Evolutionary conservation across 2,888 invertebrate genomes (phyloP).

Genomic region (Alentia gelatinosa): DNA sequence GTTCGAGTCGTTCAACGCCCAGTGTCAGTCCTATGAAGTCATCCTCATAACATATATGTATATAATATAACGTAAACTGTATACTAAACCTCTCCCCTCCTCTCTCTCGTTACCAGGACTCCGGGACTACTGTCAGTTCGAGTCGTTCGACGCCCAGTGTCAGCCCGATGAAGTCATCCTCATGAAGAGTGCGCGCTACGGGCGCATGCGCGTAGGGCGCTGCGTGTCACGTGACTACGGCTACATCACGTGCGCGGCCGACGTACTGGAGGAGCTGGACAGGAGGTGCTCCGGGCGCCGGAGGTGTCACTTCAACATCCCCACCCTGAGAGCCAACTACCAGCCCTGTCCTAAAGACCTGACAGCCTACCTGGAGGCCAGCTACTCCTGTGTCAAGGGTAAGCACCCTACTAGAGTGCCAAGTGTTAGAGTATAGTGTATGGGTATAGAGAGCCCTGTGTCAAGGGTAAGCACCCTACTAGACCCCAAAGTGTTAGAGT

Average conservation of each 20-base stretch:
- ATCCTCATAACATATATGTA: constrained; percentile 6
- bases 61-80: neutral
- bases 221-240: constrained; percentile 51
- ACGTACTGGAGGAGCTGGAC: constrained; percentile 47
- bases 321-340: constrained; percentile 56
- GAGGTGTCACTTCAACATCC: constrained; percentile 57
- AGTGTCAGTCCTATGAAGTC: constrained; percentile 38
- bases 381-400: constrained; percentile 46
- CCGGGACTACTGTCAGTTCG: constrained; percentile 44
- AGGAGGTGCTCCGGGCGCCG: constrained; percentile 55
- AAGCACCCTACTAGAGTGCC: too few species aligned
- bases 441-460: too few species aligned
- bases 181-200: constrained; percentile 46
- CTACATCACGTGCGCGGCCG: constrained; percentile 40
- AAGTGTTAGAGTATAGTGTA: too few species aligned
- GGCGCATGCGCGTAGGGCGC: constrained; percentile 47
- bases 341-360: constrained; percentile 61
- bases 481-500: too few species aligned
- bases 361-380: constrained; percentile 48
- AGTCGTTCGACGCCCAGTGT: constrained; percentile 47
- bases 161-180: constrained; percentile 41
- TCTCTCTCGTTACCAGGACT: neutral
- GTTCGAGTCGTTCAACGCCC: constrained; percentile 47
- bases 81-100: neutral
- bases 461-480: too few species aligned